These are phyloP conservation scores for Crambe crambe DNA, from an alignment of 37 sponge, comb jelly and placozoan species.

Conservation along the genomic window DNA sequence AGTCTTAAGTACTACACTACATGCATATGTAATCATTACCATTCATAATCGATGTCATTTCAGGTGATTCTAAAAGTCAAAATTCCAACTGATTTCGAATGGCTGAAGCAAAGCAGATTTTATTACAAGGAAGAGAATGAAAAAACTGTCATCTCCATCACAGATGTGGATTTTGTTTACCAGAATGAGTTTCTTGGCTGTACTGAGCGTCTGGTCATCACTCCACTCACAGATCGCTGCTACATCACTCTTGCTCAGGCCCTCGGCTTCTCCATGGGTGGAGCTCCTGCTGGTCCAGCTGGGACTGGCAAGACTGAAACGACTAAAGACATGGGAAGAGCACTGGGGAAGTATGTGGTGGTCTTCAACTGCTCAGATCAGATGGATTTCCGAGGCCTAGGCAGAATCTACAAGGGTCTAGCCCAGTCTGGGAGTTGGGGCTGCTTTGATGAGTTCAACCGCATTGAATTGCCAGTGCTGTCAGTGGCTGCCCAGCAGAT, in stretches of 20 bases:
- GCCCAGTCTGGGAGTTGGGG: conserved; percentile 99
- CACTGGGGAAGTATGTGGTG: conserved; percentile 98
- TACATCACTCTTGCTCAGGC: conserved; percentile 99
- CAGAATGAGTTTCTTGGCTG: conserved; percentile 99
- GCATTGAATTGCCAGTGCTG: conserved; percentile 97
- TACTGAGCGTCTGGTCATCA: conserved; percentile 98
- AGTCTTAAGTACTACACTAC: background rate
- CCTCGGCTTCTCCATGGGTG: conserved; percentile 97
- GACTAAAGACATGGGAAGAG: conserved; percentile 95
- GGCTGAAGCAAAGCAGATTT: conserved; percentile 98
- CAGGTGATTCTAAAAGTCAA: conserved; percentile 79
- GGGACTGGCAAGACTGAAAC: conserved; percentile 94
- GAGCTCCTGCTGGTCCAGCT: conserved; percentile 98
- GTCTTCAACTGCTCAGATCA: conserved; percentile 99
- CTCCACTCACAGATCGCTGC: conserved; percentile 98
- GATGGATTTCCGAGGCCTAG: conserved; percentile 99
- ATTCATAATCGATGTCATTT: background rate
- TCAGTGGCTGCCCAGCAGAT: conserved; percentile 99
- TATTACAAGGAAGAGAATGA: conserved; percentile 95
- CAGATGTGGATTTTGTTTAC: conserved; percentile 95
- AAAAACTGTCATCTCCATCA: conserved; percentile 85
- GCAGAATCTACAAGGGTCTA: conserved; percentile 98
- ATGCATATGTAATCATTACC: conserved; percentile 1
- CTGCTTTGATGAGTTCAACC: conserved; percentile 99
- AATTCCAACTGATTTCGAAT: conserved; percentile 90